Conservation (phyloP, 2,888 invertebrate species). For the Cartodere bifasciata region DNA sequence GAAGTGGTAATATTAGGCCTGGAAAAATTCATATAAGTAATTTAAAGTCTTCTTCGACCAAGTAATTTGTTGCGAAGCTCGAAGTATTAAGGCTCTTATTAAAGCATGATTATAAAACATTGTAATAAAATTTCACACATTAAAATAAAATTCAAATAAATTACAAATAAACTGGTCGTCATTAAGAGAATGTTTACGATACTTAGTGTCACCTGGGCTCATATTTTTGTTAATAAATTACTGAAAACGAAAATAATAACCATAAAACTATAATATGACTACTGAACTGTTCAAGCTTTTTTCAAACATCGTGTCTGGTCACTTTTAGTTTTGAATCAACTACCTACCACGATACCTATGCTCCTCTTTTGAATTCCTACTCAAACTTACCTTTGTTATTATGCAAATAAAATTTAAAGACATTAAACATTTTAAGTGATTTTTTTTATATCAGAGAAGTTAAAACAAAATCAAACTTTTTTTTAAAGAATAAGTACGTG, state of each 20-base stretch:
- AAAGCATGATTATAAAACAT: slow-evolving; percentile 39
- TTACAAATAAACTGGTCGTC: slow-evolving; percentile 37
- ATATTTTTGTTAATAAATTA: slow-evolving; percentile 39
- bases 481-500: too few species aligned
- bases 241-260: slow-evolving; percentile 36
- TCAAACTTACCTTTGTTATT: too few species aligned
- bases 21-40: slow-evolving; percentile 18
- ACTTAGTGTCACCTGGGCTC: slow-evolving; percentile 34
- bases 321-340: too few species aligned
- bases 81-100: slow-evolving; percentile 35
- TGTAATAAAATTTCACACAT: slow-evolving; percentile 39
- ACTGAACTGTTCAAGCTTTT: slow-evolving; percentile 29
- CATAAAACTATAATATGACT: slow-evolving; percentile 37
- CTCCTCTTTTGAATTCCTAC: too few species aligned
- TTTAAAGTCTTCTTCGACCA: slow-evolving; percentile 17
- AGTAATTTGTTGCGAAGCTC: slow-evolving; percentile 32
- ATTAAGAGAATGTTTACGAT: slow-evolving; percentile 37
- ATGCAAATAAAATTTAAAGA: too few species aligned
- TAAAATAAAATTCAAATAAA: slow-evolving; percentile 40
- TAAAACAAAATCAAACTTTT: too few species aligned
- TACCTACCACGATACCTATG: too few species aligned
- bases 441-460: too few species aligned
- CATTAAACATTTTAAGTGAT: too few species aligned
- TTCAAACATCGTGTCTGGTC: slow-evolving; percentile 21
- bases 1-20: too few species aligned